Percentiles rank a stretch among this genome's conserved stretches.
These are phyloP conservation scores for Hephaestus fuliginosus DNA, from an alignment of 2,797 vertebrate genomes.

Conservation along the genomic window DNA sequence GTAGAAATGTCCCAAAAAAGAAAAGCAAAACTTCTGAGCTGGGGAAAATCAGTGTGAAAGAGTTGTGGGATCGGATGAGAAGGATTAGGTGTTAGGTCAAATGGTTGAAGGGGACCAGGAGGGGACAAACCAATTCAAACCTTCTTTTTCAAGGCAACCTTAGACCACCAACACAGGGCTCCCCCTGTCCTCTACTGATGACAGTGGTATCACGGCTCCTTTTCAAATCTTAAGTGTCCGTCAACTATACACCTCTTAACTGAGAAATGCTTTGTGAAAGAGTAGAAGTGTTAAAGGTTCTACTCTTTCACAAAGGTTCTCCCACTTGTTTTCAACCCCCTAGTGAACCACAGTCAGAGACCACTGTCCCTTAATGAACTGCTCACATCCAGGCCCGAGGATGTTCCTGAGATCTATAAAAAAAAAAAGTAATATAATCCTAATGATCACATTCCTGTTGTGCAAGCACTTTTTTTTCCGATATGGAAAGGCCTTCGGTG, in stretches of 20 bases:
- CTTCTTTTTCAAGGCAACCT: conserved; percentile 20
- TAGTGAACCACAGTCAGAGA: not conserved
- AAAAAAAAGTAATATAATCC: too few relatives aligned
- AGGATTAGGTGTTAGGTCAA: conserved; percentile 7
- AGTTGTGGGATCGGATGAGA: not conserved
- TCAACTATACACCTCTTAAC: not conserved
- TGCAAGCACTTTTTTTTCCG: not conserved
- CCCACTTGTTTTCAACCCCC: not conserved
- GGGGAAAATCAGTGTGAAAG: conserved; percentile 20
- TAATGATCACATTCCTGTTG: too few relatives aligned
- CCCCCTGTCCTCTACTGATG: not conserved
- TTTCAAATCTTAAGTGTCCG: conserved; percentile 6
- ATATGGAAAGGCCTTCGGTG: not conserved
- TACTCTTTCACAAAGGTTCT: too few relatives aligned
- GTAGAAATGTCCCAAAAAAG: not conserved
- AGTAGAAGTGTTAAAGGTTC: not conserved
- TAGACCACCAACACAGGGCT: not conserved
- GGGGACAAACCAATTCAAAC: conserved; percentile 33
- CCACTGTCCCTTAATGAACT: not conserved
- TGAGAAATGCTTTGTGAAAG: not conserved
- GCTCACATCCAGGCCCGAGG: not conserved
- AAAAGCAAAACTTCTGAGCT: not conserved
- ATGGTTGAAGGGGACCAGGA: conserved; percentile 16
- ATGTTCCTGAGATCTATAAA: too few relatives aligned
- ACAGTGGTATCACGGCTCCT: conserved; percentile 7